A percentile compares a stretch with the other conserved stretches of the same genome.
Evolutionary conservation across 2,113 vertebrate genomes (phyloP).

Genomic region (Lynx canadensis): DNA sequence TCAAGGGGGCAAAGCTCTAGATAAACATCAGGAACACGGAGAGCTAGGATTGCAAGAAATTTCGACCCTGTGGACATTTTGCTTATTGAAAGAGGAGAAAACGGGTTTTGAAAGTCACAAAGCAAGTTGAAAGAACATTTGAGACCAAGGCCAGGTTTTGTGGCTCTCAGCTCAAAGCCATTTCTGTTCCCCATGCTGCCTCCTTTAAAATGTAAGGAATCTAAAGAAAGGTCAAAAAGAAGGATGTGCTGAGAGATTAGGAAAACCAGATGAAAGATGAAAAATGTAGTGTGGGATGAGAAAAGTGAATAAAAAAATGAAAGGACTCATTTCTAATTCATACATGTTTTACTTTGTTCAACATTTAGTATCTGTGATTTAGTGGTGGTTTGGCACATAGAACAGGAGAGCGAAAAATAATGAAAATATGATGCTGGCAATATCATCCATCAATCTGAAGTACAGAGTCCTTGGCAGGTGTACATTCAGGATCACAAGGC

Average conservation of each 20-base stretch:
- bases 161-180: not conserved
- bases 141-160: not conserved
- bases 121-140: not conserved
- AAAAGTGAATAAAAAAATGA: conserved; percentile 29
- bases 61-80: not conserved
- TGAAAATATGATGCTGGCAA: conserved; percentile 59
- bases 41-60: not conserved
- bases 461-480: not conserved
- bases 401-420: conserved; percentile 57
- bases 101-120: not conserved
- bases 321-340: conserved; percentile 64
- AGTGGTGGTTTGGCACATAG: conserved; percentile 54
- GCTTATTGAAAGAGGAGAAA: not conserved
- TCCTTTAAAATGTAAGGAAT: conserved; percentile 6
- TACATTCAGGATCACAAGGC: conserved; percentile 56
- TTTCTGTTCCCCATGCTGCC: not conserved
- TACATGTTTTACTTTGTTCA: conserved; percentile 64
- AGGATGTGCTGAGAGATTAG: not conserved
- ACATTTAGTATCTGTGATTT: conserved; percentile 59
- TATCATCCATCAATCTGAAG: conserved; percentile 61
- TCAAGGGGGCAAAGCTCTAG: not conserved
- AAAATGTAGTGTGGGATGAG: not conserved
- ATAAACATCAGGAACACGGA: not conserved
- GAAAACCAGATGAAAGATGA: not conserved
- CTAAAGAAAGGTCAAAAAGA: conserved; percentile 33